Evolutionary conservation across 2,888 invertebrate genomes (phyloP).

Genomic region (Pyrrhosoma nymphula): DNA sequence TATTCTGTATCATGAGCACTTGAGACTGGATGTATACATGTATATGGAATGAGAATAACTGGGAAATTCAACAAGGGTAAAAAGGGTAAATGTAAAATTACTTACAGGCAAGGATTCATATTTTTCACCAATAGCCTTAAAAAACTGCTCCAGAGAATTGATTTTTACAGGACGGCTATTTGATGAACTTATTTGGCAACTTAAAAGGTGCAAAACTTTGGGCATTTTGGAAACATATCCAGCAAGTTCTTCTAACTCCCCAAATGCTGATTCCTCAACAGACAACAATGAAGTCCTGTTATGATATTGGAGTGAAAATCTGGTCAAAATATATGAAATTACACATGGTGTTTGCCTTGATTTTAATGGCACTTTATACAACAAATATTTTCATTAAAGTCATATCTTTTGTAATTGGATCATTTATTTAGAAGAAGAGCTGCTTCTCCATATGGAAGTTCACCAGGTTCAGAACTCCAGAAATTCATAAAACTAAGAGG

Average conservation of each 20-base stretch:
- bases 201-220: constrained; percentile 40
- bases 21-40: too few species aligned
- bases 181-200: background rate
- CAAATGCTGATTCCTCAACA: background rate
- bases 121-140: constrained; percentile 28
- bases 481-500: too few species aligned
- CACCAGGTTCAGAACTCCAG: background rate
- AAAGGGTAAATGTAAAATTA: background rate
- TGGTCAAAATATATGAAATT: too few species aligned
- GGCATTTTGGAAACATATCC: constrained; percentile 42
- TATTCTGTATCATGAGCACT: background rate
- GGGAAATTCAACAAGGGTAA: background rate
- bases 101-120: constrained; percentile 17
- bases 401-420: too few species aligned
- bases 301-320: background rate
- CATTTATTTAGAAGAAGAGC: too few species aligned
- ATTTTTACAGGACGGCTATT: background rate
- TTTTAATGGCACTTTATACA: too few species aligned
- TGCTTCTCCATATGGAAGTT: background rate
- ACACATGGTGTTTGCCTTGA: too few species aligned
- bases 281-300: constrained; percentile 42
- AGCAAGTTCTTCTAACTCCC: constrained; percentile 62
- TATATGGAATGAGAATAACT: too few species aligned
- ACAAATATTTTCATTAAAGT: too few species aligned
- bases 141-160: constrained; percentile 34